Evolutionary conservation across 2,113 vertebrate species (phyloP).

Genomic region (Aptenodytes forsteri): DNA sequence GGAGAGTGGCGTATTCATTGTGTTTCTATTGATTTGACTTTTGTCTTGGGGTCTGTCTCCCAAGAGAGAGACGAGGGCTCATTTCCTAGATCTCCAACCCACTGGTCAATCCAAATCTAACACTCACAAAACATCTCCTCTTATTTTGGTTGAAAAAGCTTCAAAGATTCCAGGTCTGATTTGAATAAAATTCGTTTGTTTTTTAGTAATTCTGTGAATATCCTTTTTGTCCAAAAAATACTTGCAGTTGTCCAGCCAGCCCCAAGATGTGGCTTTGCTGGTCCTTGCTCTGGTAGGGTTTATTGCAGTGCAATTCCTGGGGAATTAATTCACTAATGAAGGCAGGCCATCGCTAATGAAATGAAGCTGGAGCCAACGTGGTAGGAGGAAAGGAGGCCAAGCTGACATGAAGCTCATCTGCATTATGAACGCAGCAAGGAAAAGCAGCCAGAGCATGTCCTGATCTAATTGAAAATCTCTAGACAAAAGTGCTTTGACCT

Average conservation of each 20-base stretch:
- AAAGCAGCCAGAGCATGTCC: constrained; percentile 10
- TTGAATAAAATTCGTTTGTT: background rate
- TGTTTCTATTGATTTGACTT: background rate
- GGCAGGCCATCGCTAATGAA: constrained; percentile 8
- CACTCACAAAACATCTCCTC: background rate
- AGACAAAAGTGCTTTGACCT: constrained; percentile 23
- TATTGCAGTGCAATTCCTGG: background rate
- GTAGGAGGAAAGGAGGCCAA: constrained; percentile 13
- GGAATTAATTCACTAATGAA: constrained; percentile 45
- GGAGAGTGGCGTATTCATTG: accelerated
- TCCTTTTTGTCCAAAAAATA: background rate
- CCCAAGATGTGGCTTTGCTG: background rate
- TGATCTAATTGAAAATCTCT: constrained; percentile 29
- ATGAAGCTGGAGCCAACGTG: background rate
- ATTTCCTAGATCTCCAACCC: background rate
- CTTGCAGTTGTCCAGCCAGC: background rate
- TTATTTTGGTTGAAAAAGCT: background rate
- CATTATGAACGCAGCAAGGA: background rate
- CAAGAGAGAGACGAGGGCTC: background rate
- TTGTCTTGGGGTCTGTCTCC: background rate
- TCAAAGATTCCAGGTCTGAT: background rate
- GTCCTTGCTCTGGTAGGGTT: background rate
- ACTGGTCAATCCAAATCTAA: background rate
- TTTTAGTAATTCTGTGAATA: background rate
- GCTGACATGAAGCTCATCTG: constrained; percentile 40